Evolutionary conservation across 2,113 vertebrate species (phyloP), one percentile per base, ranked within the genome.

Genomic region (Himantopus leucocephalus): DNA sequence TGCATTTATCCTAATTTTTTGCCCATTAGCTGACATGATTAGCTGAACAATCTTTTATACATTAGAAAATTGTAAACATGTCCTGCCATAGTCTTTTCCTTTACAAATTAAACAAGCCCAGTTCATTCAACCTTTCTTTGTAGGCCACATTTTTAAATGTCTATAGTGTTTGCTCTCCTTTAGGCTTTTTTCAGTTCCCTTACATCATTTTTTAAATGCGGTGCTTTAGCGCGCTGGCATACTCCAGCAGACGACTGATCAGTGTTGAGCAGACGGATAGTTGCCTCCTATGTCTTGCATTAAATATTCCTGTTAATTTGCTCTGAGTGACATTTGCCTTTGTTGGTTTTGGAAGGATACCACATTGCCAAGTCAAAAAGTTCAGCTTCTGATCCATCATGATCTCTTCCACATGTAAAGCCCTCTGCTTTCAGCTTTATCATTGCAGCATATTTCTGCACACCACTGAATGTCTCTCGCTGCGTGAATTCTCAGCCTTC

Each of bases 311-410:
- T 93, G 39, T 60, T 93, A 90, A 92, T 93, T 73, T 93, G 23
- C 43, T 90, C 74, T 78, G 45, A 73, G 35, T 87, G 68, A 77
- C 30, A 72, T 79, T 92, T 85, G 60, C 35, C 35, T 95, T 75
- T 90, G 66, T 68, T 92, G 60, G 52, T 88, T 95, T 95, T 94
- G 62, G 66, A 95, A 95, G 39, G 48, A 56, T 73, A 93, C 13
- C 48, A 88, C 71, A 27, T 30, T 45, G 39, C 39, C 58, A 88
- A 92, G 66, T 74, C 88, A 82, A 76, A 43, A 88, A 88, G 78
- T 85, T 90, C 71, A 82, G 13, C 71, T 88, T 79, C 78, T 85
- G 53, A 94, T 83, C 66, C 58, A 22, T 58, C 53, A 7, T 48
- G 67, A 85, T 39, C 41, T 79, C 48, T 75, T 88, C 60, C 78